A percentile compares a stretch with the other conserved stretches of the same genome.
These are phyloP conservation scores for Xestia ashworthii DNA, from an alignment of 2,888 invertebrate species.

Conservation along the genomic window DNA sequence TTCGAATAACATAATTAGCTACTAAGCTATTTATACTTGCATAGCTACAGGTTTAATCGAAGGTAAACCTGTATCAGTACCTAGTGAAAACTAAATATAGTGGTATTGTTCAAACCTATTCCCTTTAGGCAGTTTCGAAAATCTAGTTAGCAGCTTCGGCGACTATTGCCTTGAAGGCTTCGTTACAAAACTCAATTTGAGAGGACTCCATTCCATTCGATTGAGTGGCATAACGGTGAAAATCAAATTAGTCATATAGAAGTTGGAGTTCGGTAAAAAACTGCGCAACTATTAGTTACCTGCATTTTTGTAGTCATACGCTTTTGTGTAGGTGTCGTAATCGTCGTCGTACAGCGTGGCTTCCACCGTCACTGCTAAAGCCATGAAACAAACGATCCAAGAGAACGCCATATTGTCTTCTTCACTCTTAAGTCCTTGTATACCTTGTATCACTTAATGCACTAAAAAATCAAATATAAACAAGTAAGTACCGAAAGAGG, in stretches of 20 bases:
- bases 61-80: not conserved
- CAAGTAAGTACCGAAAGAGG: slow-evolving; percentile 4
- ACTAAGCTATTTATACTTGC: not conserved
- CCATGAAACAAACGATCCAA: slow-evolving; percentile 78
- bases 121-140: slow-evolving; percentile 64
- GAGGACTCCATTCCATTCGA: slow-evolving; percentile 71
- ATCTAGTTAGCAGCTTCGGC: slow-evolving; percentile 70
- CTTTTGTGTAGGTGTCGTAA: slow-evolving; percentile 85
- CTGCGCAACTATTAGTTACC: slow-evolving; percentile 73
- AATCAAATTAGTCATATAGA: slow-evolving; percentile 71
- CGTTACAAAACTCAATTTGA: slow-evolving; percentile 78
- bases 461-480: slow-evolving; percentile 54
- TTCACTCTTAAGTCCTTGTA: slow-evolving; percentile 55
- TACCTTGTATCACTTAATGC: slow-evolving; percentile 63
- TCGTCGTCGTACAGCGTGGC: slow-evolving; percentile 87
- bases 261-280: slow-evolving; percentile 55
- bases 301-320: slow-evolving; percentile 83
- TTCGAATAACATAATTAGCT: slow-evolving; percentile 1
- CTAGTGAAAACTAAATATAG: slow-evolving; percentile 36
- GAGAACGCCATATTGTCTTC: slow-evolving; percentile 76
- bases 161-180: slow-evolving; percentile 73
- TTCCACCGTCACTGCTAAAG: slow-evolving; percentile 75
- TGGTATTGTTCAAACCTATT: slow-evolving; percentile 64
- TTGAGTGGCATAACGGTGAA: slow-evolving; percentile 71
- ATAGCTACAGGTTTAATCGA: not conserved